phyloP scores from a whole-genome alignment of 2,113 vertebrate genomes.

The Sialia sialis region DNA sequence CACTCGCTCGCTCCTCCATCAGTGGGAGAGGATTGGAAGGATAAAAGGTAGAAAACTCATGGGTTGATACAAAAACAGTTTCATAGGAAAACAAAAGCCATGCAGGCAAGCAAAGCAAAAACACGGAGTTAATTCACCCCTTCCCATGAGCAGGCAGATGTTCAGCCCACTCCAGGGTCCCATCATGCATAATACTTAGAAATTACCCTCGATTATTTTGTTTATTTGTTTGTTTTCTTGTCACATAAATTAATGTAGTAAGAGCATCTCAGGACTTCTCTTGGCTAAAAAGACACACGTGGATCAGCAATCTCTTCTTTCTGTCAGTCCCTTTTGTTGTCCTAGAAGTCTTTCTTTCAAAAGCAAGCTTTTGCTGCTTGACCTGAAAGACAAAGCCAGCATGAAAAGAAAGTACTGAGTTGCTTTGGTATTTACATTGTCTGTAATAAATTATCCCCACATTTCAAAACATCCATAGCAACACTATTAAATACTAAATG shows the following conservation, averaged over 20 bases:
- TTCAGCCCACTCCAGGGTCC: neutral
- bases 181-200: neutral
- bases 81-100: neutral
- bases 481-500: neutral
- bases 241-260: neutral
- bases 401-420: neutral
- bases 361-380: neutral
- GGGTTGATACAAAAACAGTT: neutral
- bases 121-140: neutral
- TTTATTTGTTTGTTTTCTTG: neutral
- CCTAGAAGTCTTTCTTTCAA: constrained; percentile 36
- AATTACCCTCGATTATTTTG: neutral
- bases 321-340: neutral
- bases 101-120: neutral
- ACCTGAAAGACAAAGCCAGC: neutral
- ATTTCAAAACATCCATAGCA: neutral
- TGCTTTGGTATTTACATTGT: neutral
- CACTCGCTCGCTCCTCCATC: fast-evolving
- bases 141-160: neutral
- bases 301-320: neutral
- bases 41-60: neutral
- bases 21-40: neutral
- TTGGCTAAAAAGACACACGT: neutral
- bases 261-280: neutral
- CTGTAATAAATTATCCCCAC: neutral